Conservation (phyloP, 2,888 invertebrate genomes). For the Troides aeacus region DNA sequence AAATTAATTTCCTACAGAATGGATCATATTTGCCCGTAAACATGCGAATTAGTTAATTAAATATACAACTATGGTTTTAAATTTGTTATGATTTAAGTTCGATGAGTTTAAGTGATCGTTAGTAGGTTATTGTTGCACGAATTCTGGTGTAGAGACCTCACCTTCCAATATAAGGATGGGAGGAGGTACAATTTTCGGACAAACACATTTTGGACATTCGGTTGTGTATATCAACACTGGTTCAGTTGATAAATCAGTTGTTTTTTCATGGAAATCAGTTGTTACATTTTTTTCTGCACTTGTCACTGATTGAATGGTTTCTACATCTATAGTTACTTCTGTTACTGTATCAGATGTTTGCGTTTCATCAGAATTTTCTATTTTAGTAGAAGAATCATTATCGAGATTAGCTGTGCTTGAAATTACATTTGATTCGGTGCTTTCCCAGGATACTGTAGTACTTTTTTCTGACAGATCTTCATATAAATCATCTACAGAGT, state of each 20-base stretch:
- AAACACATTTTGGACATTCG: constrained; percentile 56
- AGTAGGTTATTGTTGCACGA: constrained; percentile 65
- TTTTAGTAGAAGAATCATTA: constrained; percentile 31
- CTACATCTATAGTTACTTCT: constrained; percentile 38
- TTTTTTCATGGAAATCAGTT: constrained; percentile 43
- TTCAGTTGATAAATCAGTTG: constrained; percentile 45
- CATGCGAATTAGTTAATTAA: constrained; percentile 68
- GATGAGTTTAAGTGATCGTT: constrained; percentile 63
- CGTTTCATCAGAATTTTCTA: constrained; percentile 34
- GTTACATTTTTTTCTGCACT: constrained; percentile 26
- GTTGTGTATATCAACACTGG: constrained; percentile 45
- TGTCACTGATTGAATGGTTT: constrained; percentile 18
- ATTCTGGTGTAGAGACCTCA: constrained; percentile 77
- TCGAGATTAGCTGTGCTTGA: constrained; percentile 29
- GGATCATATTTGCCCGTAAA: constrained; percentile 27
- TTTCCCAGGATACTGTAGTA: constrained; percentile 36
- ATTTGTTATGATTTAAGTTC: constrained; percentile 45
- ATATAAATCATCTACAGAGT: constrained; percentile 61
- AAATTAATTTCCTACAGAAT: constrained; percentile 36
- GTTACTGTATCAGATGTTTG: constrained; percentile 36
- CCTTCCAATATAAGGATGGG: constrained; percentile 93
- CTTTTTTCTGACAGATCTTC: constrained; percentile 55
- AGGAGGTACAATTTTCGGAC: constrained; percentile 76
- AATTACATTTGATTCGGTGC: constrained; percentile 34
- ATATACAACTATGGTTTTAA: constrained; percentile 39